Conservation (phyloP, 2,888 invertebrate species). For the Sminthurinus aureus region DNA sequence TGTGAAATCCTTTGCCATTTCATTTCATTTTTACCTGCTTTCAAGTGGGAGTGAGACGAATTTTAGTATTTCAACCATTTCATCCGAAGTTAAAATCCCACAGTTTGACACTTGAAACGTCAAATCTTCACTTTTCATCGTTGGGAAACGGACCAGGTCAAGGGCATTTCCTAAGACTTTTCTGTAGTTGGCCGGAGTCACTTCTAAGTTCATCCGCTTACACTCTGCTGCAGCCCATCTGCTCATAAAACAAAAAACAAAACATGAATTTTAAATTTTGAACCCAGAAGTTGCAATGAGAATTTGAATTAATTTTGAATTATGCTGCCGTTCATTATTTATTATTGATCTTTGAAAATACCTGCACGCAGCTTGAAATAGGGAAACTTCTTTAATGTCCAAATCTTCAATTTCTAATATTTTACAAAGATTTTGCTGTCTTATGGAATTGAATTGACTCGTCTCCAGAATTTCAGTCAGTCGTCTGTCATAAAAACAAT, state of each 20-base stretch:
- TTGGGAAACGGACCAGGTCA: constrained; percentile 23
- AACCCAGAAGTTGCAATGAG: not conserved
- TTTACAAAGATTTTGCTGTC: constrained; percentile 23
- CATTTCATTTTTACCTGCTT: constrained; percentile 21
- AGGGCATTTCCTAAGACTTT: constrained; percentile 23
- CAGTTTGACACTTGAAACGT: constrained; percentile 33
- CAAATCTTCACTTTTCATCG: constrained; percentile 31
- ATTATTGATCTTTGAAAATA: not conserved
- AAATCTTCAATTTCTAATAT: constrained; percentile 24
- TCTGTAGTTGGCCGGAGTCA: constrained; percentile 16
- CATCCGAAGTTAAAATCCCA: constrained; percentile 23
- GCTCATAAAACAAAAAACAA: not conserved
- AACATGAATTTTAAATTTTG: not conserved
- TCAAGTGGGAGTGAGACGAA: constrained; percentile 21
- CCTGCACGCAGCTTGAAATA: constrained; percentile 31
- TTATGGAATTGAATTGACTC: constrained; percentile 10
- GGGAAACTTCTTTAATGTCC: constrained; percentile 30
- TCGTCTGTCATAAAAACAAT: constrained; percentile 1
- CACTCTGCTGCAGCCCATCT: constrained; percentile 30
- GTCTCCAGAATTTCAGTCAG: constrained; percentile 28
- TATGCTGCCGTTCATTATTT: too few species aligned
- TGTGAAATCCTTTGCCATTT: too few species aligned
- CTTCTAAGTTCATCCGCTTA: constrained; percentile 7
- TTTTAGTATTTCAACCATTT: constrained; percentile 28
- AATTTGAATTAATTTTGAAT: not conserved